Conservation (phyloP, 2,113 vertebrate species). For the Pontoporia blainvillei region DNA sequence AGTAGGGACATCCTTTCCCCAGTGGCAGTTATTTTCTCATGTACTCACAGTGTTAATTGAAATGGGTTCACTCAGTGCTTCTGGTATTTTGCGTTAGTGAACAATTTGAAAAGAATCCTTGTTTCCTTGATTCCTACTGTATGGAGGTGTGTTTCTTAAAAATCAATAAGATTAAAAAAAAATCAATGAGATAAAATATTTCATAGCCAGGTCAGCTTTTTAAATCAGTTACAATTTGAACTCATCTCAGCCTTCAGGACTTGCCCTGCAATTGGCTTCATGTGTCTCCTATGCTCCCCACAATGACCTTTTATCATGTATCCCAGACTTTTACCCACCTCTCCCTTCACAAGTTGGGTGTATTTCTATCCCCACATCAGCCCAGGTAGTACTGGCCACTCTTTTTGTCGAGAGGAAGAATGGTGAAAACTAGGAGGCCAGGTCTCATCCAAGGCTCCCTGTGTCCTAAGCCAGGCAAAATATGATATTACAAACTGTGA, state of each 20-base stretch:
- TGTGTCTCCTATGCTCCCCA: not conserved
- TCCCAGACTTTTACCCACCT: not conserved
- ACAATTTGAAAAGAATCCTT: constrained; percentile 6
- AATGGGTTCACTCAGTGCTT: not conserved
- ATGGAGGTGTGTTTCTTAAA: not conserved
- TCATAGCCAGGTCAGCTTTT: not conserved
- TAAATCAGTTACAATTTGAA: not conserved
- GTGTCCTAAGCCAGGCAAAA: not conserved
- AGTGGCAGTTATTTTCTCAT: not conserved
- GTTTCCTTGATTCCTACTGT: not conserved
- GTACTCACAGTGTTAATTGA: not conserved
- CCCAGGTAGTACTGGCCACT: not conserved
- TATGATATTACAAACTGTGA: not conserved
- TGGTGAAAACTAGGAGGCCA: not conserved
- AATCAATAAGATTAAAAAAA: not conserved
- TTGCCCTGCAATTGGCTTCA: not conserved
- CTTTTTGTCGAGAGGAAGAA: not conserved
- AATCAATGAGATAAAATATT: not conserved
- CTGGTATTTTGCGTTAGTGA: not conserved
- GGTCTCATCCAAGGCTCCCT: not conserved
- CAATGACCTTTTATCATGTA: not conserved
- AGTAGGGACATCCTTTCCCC: not conserved
- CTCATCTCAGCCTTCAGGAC: not conserved
- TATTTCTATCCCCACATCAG: not conserved
- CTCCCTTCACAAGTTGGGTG: not conserved